Conservation (phyloP, 2,888 invertebrate genomes). For the Oscheius sp. region DNA sequence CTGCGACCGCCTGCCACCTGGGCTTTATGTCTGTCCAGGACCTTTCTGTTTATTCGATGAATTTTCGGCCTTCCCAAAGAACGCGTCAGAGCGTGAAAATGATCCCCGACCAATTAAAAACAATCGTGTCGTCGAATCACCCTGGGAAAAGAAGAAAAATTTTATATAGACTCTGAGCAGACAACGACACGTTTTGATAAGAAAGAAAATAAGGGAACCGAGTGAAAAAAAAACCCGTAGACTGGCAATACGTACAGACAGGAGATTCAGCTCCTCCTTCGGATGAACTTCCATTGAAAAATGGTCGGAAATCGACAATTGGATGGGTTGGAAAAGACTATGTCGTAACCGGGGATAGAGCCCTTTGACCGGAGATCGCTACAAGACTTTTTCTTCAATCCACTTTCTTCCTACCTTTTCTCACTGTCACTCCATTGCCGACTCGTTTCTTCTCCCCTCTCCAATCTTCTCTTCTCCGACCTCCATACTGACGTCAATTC, state of each 20-base stretch:
- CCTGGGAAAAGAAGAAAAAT: background rate
- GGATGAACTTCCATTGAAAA: constrained; percentile 19
- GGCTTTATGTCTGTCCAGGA: background rate
- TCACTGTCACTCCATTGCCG: constrained; percentile 38
- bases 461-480: constrained; percentile 39
- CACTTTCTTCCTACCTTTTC: constrained; percentile 23
- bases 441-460: constrained; percentile 33
- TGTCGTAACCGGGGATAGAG: constrained; percentile 10
- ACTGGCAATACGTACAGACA: background rate
- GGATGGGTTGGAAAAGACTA: background rate
- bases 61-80: constrained; percentile 20
- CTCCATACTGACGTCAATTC: constrained; percentile 41
- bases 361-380: constrained; percentile 19
- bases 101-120: constrained; percentile 29
- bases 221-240: background rate
- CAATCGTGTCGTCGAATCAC: background rate
- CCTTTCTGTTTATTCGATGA: background rate
- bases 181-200: background rate
- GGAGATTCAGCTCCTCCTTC: background rate
- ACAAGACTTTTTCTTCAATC: too few species aligned
- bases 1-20: constrained; percentile 17
- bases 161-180: background rate
- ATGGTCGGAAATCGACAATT: constrained; percentile 27
- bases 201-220: background rate
- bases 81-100: constrained; percentile 23